A percentile compares a stretch with the other conserved stretches of the same genome.
phyloP scores from a whole-genome alignment of 2,888 invertebrate genomes.

The Xanthorhoe designata region DNA sequence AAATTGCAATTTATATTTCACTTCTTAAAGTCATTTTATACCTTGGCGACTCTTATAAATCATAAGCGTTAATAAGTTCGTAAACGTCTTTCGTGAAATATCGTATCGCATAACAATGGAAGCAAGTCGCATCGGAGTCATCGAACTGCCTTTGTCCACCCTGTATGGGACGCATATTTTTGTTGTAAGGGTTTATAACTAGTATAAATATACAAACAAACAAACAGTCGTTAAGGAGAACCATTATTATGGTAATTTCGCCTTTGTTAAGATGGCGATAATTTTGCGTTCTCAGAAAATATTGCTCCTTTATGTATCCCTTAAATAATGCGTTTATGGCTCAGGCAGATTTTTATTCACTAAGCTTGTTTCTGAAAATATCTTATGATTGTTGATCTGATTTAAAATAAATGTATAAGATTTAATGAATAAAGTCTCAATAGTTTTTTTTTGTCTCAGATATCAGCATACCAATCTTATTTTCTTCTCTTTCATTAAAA shows the following conservation, averaged over 20 bases:
- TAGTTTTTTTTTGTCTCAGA: too few relatives aligned
- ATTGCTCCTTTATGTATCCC: conserved; percentile 3
- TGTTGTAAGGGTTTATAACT: conserved; percentile 54
- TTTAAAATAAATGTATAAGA: too few relatives aligned
- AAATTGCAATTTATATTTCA: neutral
- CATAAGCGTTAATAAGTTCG: conserved; percentile 14
- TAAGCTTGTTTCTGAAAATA: neutral
- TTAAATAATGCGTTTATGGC: conserved; percentile 1
- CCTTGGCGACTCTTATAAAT: conserved; percentile 14
- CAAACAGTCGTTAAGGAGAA: conserved; percentile 32
- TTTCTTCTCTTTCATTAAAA: too few relatives aligned
- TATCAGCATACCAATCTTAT: too few relatives aligned
- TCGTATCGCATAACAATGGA: conserved; percentile 52
- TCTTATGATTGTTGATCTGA: neutral
- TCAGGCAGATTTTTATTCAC: neutral
- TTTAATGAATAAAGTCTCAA: too few relatives aligned
- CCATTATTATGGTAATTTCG: conserved; percentile 36
- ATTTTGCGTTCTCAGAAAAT: conserved; percentile 37
- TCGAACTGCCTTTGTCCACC: conserved; percentile 80
- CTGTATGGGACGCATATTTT: conserved; percentile 70
- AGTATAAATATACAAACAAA: conserved; percentile 17
- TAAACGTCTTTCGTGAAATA: conserved; percentile 27
- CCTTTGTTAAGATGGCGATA: conserved; percentile 31
- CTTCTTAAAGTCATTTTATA: neutral
- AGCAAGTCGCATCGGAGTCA: conserved; percentile 59